phyloP scores from a whole-genome alignment of 2,888 invertebrate species.

The Erebia epiphron region DNA sequence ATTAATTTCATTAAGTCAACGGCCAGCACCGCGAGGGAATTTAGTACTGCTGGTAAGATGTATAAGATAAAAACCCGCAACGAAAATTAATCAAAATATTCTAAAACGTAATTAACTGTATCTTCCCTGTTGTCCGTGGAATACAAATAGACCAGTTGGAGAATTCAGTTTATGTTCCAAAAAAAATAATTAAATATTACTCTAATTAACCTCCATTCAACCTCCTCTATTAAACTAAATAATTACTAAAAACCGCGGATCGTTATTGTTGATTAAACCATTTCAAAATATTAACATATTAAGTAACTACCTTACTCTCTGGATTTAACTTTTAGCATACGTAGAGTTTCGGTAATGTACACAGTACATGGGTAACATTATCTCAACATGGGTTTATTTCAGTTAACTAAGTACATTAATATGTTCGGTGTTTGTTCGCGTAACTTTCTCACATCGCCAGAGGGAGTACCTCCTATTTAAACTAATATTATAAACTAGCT shows the following conservation, averaged over 20 bases:
- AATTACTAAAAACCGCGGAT: background rate
- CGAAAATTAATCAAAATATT: conserved; percentile 12
- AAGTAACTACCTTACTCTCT: conserved; percentile 12
- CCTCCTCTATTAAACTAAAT: too few species aligned
- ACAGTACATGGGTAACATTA: conserved; percentile 28
- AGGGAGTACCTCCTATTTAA: conserved; percentile 30
- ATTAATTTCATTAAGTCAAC: conserved; percentile 5
- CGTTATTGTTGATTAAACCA: conserved; percentile 2
- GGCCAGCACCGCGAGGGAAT: conserved; percentile 2
- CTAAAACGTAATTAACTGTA: conserved; percentile 1
- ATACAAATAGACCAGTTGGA: background rate
- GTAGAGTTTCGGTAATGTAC: conserved; percentile 21
- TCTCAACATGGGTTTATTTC: conserved; percentile 26
- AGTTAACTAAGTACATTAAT: conserved; percentile 21
- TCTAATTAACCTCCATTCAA: too few species aligned
- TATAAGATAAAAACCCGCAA: conserved; percentile 8
- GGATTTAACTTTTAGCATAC: conserved; percentile 14
- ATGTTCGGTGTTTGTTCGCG: background rate
- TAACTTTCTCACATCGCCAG: conserved; percentile 32
- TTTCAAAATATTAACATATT: conserved; percentile 14
- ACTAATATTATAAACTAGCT: too few species aligned
- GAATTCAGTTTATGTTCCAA: too few species aligned
- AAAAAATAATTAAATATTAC: too few species aligned
- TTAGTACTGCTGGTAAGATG: conserved; percentile 8
- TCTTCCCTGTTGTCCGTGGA: conserved; percentile 2